phyloP scores from a whole-genome alignment of 2,113 vertebrate species.

The Mus pahari region DNA sequence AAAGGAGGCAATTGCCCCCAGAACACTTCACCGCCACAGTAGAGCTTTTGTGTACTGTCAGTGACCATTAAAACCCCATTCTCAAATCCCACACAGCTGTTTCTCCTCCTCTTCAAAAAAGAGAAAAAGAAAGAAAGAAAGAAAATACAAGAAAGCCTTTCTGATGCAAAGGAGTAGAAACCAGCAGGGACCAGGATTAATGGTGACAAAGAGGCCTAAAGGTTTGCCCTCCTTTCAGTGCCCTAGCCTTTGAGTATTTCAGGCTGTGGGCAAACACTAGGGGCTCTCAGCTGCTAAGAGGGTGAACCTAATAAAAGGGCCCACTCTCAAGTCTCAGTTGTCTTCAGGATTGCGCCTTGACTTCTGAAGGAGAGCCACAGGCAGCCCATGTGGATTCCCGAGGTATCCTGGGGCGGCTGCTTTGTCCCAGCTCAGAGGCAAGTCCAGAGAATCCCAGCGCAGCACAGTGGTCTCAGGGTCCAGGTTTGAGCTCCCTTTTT shows the following conservation, averaged over 20 bases:
- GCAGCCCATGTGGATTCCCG: constrained; percentile 91
- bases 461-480: constrained; percentile 79
- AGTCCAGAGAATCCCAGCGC: constrained; percentile 82
- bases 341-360: constrained; percentile 89
- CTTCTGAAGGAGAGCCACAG: constrained; percentile 90
- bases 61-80: constrained; percentile 92
- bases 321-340: constrained; percentile 92
- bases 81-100: constrained; percentile 92
- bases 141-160: constrained; percentile 92
- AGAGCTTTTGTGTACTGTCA: constrained; percentile 92
- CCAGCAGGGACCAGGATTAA: constrained; percentile 90
- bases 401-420: constrained; percentile 89
- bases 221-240: constrained; percentile 93
- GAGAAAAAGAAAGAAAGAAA: not conserved
- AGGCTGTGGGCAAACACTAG: constrained; percentile 92
- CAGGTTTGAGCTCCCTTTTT: constrained; percentile 85
- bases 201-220: constrained; percentile 95
- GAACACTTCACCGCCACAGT: constrained; percentile 90
- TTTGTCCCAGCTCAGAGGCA: constrained; percentile 88
- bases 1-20: constrained; percentile 93
- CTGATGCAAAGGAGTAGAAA: constrained; percentile 92
- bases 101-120: constrained; percentile 83
- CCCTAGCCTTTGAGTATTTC: constrained; percentile 91
- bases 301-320: constrained; percentile 97
- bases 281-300: constrained; percentile 92